These are phyloP conservation scores for Drosophila funebris DNA, from an alignment of 1,140 invertebrate genomes.

Conservation along the genomic window DNA sequence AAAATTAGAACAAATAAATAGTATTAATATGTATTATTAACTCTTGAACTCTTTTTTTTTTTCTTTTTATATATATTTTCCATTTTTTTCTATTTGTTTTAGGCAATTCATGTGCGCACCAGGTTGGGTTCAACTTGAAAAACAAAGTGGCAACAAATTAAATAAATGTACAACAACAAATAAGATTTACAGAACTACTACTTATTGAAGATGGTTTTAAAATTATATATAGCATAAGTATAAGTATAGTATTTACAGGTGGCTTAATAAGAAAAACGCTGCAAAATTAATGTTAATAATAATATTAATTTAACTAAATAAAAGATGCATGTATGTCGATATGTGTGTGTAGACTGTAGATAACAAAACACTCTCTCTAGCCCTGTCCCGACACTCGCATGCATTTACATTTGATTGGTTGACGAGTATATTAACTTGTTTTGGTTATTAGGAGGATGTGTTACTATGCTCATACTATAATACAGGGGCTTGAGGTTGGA, in stretches of 20 bases:
- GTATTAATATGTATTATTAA: constrained; percentile 55
- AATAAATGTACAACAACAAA: constrained; percentile 67
- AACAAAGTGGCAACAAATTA: constrained; percentile 46
- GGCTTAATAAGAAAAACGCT: constrained; percentile 45
- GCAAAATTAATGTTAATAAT: constrained; percentile 38
- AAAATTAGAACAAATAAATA: constrained; percentile 77
- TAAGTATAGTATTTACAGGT: constrained; percentile 36
- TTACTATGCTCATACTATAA: constrained; percentile 36
- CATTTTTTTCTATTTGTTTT: constrained; percentile 14
- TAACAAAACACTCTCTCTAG: constrained; percentile 49
- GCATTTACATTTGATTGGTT: constrained; percentile 41
- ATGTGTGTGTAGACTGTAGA: constrained; percentile 46
- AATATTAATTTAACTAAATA: constrained; percentile 16
- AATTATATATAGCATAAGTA: constrained; percentile 38
- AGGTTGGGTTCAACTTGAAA: constrained; percentile 28
- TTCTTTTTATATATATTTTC: not conserved
- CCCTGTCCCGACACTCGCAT: constrained; percentile 38
- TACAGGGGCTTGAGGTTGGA: constrained; percentile 24
- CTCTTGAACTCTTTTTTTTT: constrained; percentile 9
- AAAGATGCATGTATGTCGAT: constrained; percentile 16
- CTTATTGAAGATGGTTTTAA: constrained; percentile 41
- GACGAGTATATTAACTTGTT: not conserved
- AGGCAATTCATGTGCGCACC: constrained; percentile 60
- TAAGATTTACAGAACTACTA: constrained; percentile 47
- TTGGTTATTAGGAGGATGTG: not conserved